Evolutionary conservation across 35 echinoderm and acorn worm genomes (phyloP), one percentile per base, ranked within the genome.

Genomic region (Amphiura filiformis): DNA sequence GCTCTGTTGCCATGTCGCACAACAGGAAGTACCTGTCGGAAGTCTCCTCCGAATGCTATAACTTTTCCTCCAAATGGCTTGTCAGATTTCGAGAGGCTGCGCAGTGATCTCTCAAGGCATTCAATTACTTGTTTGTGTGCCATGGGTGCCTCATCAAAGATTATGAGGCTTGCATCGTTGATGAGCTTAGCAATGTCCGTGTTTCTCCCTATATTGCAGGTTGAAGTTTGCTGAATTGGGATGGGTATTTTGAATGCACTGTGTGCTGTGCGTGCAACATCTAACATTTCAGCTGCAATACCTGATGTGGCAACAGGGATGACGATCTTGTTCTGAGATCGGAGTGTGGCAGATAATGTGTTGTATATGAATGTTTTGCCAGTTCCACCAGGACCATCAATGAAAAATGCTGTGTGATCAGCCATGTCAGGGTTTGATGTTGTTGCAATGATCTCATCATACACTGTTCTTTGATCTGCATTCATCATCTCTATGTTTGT

Each of bases 341-440:
- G 76, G 18, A 91, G 28, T 37, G 31, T n/a, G 9, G 90, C 65
- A 30, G 86, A 39, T 9, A 91, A 26, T 5, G 40, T 56, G 52
- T 91, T 91, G 35, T 56, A 80, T 11, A 83, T 18, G 52, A 85
- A 87, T 3, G 90, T 91, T 80, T 91, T 91, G 23, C 90, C 84
- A 3, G 90, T 91, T 1, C 84, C 90, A 20, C 90, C 90, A n/a
- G 90, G 90, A 56, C 37, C 90, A 86, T 91, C 90, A n/a, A 91
- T 41, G 36, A 85, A 84, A 39, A 79, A 91, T 9, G 47, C 38
- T 17, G 30, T n/a, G 28, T 26, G 14, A 11, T 84, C 22, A 17
- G 34, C 0, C 15, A 28, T 56, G 1, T 81, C 38, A 49, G 56
- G 5, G 1, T 77, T 23, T 15, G 11, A 3, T 13, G 57, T 35